Evolutionary conservation across 2,888 invertebrate species (phyloP).

Genomic region (Epirrita christyi): DNA sequence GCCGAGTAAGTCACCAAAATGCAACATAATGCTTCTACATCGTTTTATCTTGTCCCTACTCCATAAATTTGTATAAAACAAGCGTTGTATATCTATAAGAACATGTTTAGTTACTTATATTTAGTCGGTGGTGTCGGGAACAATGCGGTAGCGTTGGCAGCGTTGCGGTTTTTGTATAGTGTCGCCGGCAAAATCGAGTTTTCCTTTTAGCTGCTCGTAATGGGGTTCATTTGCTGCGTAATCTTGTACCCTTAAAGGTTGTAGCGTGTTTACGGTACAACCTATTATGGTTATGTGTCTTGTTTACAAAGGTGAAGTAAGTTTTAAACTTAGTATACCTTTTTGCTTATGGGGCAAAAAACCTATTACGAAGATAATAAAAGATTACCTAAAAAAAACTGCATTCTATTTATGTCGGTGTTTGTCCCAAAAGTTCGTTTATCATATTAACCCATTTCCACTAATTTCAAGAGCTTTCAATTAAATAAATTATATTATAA

Average conservation of each 20-base stretch:
- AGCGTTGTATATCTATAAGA: not conserved
- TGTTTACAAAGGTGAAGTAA: too few relatives aligned
- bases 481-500: not conserved
- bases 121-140: conserved; percentile 2
- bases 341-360: too few relatives aligned
- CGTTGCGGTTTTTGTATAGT: conserved; percentile 21
- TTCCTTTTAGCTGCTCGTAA: conserved; percentile 25
- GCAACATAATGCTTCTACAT: too few relatives aligned
- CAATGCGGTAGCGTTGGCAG: conserved; percentile 4
- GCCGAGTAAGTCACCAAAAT: too few relatives aligned
- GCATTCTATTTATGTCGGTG: too few relatives aligned
- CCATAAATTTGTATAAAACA: not conserved
- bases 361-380: too few relatives aligned
- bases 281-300: too few relatives aligned
- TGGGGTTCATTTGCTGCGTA: conserved; percentile 11
- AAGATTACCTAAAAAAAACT: too few relatives aligned
- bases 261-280: too few relatives aligned
- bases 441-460: not conserved
- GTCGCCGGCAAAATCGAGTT: conserved; percentile 23
- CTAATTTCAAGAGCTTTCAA: conserved; percentile 4
- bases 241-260: conserved; percentile 20
- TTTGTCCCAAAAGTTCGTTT: not conserved
- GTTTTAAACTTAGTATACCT: too few relatives aligned
- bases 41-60: too few relatives aligned
- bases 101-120: too few relatives aligned